Conservation (phyloP, 2,113 vertebrate species). For the Scomber japonicus region DNA sequence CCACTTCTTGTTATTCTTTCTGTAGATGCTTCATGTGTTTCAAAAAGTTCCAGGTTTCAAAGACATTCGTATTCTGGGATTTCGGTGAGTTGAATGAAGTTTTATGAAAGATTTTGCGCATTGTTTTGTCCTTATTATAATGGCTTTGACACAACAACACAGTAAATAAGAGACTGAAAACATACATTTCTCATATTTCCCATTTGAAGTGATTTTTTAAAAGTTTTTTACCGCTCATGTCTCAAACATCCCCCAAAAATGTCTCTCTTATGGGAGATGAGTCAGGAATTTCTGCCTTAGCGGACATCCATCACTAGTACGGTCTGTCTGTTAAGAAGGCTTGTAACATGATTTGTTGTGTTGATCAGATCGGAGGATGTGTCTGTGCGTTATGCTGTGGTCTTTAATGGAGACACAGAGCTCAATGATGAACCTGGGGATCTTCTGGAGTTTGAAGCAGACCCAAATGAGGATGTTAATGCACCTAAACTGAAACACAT, state of each 20-base stretch:
- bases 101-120: background rate
- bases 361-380: constrained; percentile 86
- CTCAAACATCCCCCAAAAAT: background rate
- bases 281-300: constrained; percentile 19
- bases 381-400: constrained; percentile 85
- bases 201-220: background rate
- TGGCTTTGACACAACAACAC: constrained; percentile 10
- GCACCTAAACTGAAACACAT: constrained; percentile 87
- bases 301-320: constrained; percentile 12
- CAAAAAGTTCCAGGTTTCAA: constrained; percentile 94
- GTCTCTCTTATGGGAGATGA: constrained; percentile 35
- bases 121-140: constrained; percentile 13
- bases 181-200: constrained; percentile 1
- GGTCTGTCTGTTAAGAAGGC: background rate
- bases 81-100: constrained; percentile 86
- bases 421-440: constrained; percentile 74
- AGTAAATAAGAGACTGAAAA: background rate
- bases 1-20: constrained; percentile 49
- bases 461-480: constrained; percentile 55
- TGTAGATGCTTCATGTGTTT: constrained; percentile 91
- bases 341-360: constrained; percentile 46
- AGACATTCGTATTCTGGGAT: constrained; percentile 90
- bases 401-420: constrained; percentile 86
- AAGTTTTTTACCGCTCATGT: background rate
- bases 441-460: constrained; percentile 78